Percentiles rank a stretch among this genome's conserved stretches.
Evolutionary conservation across 2,113 vertebrate genomes (phyloP).

Genomic region (Meriones unguiculatus): DNA sequence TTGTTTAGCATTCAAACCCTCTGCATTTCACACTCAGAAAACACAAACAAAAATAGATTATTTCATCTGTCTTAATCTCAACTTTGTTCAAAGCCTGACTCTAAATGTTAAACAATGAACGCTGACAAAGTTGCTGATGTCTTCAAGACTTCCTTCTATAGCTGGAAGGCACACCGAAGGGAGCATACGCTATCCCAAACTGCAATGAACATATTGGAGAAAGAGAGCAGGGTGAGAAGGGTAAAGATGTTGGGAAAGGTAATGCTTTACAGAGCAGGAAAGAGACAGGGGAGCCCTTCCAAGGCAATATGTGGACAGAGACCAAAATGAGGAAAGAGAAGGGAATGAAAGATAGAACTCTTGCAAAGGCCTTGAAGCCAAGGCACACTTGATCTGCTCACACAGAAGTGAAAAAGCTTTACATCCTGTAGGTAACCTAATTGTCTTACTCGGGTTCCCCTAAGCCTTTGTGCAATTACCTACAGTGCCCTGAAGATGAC

Average conservation of each 20-base stretch:
- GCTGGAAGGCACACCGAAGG: not conserved
- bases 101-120: not conserved
- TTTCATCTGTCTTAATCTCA: not conserved
- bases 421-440: not conserved
- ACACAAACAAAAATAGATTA: conserved; percentile 14
- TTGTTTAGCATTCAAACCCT: not conserved
- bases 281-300: not conserved
- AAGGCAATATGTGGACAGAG: not conserved
- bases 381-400: not conserved
- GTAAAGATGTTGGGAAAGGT: not conserved
- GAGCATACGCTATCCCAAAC: not conserved
- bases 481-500: not conserved
- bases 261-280: not conserved
- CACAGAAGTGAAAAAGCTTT: not conserved
- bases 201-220: not conserved
- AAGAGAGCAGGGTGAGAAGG: not conserved
- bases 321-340: not conserved
- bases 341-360: not conserved
- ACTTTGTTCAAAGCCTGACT: not conserved
- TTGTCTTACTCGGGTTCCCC: not conserved
- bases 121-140: not conserved
- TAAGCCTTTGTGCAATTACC: not conserved
- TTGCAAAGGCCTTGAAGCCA: not conserved
- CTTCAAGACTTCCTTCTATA: not conserved
- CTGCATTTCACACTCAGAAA: not conserved